These are phyloP conservation scores for Typhlomys cinereus DNA, from an alignment of 2,113 vertebrate genomes.

Conservation along the genomic window DNA sequence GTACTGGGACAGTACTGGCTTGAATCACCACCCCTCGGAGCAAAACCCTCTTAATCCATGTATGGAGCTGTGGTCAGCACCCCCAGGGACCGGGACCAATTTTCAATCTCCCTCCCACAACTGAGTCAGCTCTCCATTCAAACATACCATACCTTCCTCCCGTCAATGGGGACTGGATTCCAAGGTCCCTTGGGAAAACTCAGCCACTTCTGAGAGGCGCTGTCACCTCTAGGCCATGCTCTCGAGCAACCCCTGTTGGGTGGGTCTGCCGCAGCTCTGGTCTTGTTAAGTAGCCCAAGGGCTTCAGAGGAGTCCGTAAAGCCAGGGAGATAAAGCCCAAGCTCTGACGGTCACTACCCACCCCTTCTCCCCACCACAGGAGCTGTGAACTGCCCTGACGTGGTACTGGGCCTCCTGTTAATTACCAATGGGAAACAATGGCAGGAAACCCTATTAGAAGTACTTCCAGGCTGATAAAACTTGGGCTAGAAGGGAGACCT, in stretches of 20 bases:
- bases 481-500: slow-evolving; percentile 78
- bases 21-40: not conserved
- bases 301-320: not conserved
- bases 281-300: not conserved
- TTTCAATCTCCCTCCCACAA: not conserved
- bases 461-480: slow-evolving; percentile 81
- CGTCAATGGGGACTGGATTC: not conserved
- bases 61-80: not conserved
- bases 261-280: not conserved
- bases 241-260: not conserved
- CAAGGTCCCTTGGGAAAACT: not conserved
- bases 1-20: not conserved
- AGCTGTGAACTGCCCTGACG: slow-evolving; percentile 25
- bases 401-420: slow-evolving; percentile 43
- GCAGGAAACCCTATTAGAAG: slow-evolving; percentile 85
- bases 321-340: slow-evolving; percentile 38
- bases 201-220: not conserved
- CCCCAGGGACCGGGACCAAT: no score
- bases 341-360: not conserved
- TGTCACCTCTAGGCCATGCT: slow-evolving; percentile 50
- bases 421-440: slow-evolving; percentile 86
- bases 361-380: slow-evolving; percentile 31
- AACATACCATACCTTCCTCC: slow-evolving; percentile 50
- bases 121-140: not conserved
- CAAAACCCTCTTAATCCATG: not conserved